A percentile compares a stretch with the other conserved stretches of the same genome.
phyloP scores from a whole-genome alignment of 2,888 invertebrate species.

The Magallana nippona region DNA sequence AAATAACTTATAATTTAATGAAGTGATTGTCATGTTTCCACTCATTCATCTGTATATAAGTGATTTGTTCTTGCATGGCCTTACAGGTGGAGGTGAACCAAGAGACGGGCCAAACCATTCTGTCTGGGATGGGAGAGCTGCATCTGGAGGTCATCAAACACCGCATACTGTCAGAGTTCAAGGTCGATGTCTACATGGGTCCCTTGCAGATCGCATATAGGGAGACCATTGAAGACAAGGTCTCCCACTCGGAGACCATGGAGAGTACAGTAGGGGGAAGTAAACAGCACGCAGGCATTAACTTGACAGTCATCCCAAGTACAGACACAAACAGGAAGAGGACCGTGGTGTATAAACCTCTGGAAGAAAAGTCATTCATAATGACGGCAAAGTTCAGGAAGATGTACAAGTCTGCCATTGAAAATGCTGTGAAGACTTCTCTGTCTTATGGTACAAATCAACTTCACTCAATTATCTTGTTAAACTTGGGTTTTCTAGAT shows the following conservation, averaged over 20 bases:
- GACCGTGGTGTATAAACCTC: conserved; percentile 2
- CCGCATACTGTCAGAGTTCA: conserved; percentile 91
- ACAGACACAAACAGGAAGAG: neutral
- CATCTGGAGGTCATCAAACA: conserved; percentile 96
- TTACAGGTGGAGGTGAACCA: conserved; percentile 85
- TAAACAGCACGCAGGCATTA: conserved; percentile 84
- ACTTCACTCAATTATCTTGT: no score
- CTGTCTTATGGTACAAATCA: conserved; percentile 63
- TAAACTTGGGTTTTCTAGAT: no score
- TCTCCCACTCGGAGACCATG: conserved; percentile 80
- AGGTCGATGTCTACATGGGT: conserved; percentile 94
- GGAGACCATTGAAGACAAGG: conserved; percentile 84
- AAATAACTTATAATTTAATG: no score
- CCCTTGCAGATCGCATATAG: conserved; percentile 88
- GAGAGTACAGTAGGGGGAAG: conserved; percentile 85
- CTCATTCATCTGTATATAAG: neutral
- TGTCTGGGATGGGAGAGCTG: conserved; percentile 95
- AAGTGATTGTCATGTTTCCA: no score
- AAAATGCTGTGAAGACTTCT: conserved; percentile 85
- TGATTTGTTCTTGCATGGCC: neutral
- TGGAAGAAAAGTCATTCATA: conserved; percentile 81
- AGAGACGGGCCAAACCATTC: conserved; percentile 92
- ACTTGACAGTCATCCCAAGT: conserved; percentile 84
- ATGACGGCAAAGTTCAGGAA: conserved; percentile 83
- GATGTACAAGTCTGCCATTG: conserved; percentile 86